A percentile compares a stretch with the other conserved stretches of the same genome.
These are phyloP conservation scores for Mus spretus DNA, from an alignment of 2,797 vertebrate genomes.

Conservation along the genomic window DNA sequence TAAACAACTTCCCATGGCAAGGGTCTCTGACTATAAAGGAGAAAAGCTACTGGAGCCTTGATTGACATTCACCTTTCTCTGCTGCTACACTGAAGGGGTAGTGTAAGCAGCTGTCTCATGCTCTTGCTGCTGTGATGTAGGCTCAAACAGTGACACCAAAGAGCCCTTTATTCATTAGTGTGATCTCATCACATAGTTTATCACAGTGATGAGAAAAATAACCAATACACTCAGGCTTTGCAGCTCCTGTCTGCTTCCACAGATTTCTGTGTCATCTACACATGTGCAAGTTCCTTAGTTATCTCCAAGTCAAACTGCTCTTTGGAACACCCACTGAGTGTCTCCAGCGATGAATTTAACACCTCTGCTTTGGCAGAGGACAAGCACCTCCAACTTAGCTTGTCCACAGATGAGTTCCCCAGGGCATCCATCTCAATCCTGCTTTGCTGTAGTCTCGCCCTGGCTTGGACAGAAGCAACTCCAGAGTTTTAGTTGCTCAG, in stretches of 20 bases:
- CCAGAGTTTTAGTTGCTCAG: neutral
- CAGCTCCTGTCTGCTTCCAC: neutral
- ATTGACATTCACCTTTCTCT: neutral
- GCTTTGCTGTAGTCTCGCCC: neutral
- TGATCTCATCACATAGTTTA: neutral
- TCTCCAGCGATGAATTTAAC: neutral
- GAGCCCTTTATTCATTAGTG: neutral
- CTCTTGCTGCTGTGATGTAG: neutral
- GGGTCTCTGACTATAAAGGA: neutral
- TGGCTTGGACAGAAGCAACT: constrained; percentile 8
- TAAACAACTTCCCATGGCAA: neutral
- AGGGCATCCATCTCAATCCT: neutral
- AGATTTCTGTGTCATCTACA: neutral
- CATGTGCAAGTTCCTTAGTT: neutral
- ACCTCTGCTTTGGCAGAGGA: constrained; percentile 20
- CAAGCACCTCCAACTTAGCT: neutral
- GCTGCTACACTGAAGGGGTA: neutral
- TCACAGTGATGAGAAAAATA: neutral
- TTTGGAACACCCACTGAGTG: neutral
- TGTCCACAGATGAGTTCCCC: neutral
- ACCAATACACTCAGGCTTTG: neutral
- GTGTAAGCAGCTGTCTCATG: neutral
- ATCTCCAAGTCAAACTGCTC: neutral
- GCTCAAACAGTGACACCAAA: neutral
- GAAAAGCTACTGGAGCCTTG: neutral